Evolutionary conservation across 2,113 vertebrate species (phyloP).

Genomic region (Struthidea cinerea): DNA sequence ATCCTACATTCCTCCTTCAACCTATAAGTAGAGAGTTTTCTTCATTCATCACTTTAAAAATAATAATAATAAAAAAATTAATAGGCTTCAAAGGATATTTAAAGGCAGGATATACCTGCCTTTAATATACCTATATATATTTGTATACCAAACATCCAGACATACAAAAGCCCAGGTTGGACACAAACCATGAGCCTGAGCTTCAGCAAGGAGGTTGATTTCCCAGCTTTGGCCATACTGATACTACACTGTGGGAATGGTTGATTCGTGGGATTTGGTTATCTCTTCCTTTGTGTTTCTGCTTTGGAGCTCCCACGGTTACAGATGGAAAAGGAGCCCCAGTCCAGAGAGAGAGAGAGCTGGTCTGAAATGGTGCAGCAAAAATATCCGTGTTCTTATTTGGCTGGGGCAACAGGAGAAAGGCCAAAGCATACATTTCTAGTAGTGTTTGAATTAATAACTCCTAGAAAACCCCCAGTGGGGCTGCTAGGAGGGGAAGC

Average conservation of each 20-base stretch:
- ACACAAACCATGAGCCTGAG: not conserved
- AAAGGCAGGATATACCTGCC: too few relatives aligned
- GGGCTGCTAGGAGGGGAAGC: not conserved
- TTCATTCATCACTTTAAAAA: not conserved
- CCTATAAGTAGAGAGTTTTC: not conserved
- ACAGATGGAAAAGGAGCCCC: not conserved
- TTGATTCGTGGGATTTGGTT: not conserved
- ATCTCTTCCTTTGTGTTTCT: not conserved
- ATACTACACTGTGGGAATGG: not conserved
- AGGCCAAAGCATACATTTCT: not conserved
- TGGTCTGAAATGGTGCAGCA: not conserved
- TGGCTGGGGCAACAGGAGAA: not conserved
- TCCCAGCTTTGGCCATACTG: not conserved
- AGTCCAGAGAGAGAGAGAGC: not conserved
- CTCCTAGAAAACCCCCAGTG: not conserved
- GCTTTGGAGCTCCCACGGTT: not conserved
- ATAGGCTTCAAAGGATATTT: not conserved
- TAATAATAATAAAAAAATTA: not conserved
- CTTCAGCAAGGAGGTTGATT: not conserved
- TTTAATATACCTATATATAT: too few relatives aligned
- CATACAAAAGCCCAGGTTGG: not conserved
- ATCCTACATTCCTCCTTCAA: not conserved
- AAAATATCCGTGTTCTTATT: not conserved
- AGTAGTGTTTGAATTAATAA: not conserved
- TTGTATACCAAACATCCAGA: not conserved